phyloP scores from a whole-genome alignment of 2,113 vertebrate species.

The Sylvietta virens region DNA sequence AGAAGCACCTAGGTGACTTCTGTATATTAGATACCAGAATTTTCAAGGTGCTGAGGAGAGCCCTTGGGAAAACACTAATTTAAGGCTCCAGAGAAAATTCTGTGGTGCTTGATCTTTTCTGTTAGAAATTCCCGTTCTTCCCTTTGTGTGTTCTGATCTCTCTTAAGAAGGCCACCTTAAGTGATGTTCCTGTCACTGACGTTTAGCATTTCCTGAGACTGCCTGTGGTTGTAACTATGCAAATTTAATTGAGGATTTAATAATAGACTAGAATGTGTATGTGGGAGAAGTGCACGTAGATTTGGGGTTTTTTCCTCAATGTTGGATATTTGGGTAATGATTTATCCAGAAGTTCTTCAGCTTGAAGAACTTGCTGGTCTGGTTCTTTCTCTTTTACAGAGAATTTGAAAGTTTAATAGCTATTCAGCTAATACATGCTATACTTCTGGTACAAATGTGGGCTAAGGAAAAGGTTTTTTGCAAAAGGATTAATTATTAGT shows the following conservation, averaged over 20 bases:
- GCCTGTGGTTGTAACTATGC: neutral
- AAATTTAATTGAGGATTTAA: constrained; percentile 34
- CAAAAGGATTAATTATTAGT: neutral
- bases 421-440: neutral
- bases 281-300: neutral
- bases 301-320: neutral
- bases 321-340: neutral
- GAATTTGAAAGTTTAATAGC: neutral
- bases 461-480: neutral
- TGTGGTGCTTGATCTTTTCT: neutral
- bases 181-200: neutral
- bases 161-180: neutral
- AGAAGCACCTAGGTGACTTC: neutral
- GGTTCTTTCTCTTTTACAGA: neutral
- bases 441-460: neutral
- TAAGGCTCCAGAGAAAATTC: neutral
- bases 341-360: neutral
- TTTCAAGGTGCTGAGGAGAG: neutral
- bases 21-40: neutral
- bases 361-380: neutral
- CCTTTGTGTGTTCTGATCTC: neutral
- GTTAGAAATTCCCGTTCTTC: neutral
- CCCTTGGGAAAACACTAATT: neutral
- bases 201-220: constrained; percentile 11
- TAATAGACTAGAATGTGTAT: neutral